Conservation (phyloP, 2,797 vertebrate species). For the Hyperoplus immaculatus region DNA sequence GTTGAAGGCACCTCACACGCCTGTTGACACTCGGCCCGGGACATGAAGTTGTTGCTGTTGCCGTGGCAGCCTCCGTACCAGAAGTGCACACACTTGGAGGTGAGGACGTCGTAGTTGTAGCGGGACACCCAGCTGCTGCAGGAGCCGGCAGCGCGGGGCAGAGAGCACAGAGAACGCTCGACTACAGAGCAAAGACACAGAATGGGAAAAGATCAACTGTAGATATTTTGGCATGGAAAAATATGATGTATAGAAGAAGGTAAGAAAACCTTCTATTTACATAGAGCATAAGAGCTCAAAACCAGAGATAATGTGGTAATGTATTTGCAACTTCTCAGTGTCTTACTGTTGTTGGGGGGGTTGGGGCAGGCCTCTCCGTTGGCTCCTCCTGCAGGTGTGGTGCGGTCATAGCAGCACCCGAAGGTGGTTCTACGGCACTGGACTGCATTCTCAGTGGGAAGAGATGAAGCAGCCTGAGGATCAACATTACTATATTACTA, state of each 20-base stretch:
- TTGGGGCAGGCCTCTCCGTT: constrained; percentile 90
- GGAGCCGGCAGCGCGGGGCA: constrained; percentile 90
- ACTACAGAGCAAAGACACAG: constrained; percentile 53
- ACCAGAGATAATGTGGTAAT: no score
- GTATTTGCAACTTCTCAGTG: neutral
- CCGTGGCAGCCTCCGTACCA: constrained; percentile 96
- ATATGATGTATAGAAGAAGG: neutral
- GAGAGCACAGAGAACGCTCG: constrained; percentile 85
- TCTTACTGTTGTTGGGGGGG: constrained; percentile 86
- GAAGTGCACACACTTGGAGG: constrained; percentile 91
- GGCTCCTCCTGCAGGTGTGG: constrained; percentile 87
- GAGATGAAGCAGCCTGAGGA: constrained; percentile 53
- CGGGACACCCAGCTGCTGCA: constrained; percentile 88
- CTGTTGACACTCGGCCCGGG: constrained; percentile 88
- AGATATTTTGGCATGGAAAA: neutral
- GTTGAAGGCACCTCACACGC: constrained; percentile 70
- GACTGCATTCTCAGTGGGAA: constrained; percentile 71
- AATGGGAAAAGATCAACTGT: neutral
- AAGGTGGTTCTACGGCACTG: constrained; percentile 88
- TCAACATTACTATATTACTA: no score
- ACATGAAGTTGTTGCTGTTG: constrained; percentile 93
- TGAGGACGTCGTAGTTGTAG: constrained; percentile 89
- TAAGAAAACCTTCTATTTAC: neutral
- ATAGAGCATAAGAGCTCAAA: neutral
- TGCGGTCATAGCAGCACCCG: constrained; percentile 93